phyloP scores from a whole-genome alignment of 2,113 vertebrate species.

The Tichodroma muraria region DNA sequence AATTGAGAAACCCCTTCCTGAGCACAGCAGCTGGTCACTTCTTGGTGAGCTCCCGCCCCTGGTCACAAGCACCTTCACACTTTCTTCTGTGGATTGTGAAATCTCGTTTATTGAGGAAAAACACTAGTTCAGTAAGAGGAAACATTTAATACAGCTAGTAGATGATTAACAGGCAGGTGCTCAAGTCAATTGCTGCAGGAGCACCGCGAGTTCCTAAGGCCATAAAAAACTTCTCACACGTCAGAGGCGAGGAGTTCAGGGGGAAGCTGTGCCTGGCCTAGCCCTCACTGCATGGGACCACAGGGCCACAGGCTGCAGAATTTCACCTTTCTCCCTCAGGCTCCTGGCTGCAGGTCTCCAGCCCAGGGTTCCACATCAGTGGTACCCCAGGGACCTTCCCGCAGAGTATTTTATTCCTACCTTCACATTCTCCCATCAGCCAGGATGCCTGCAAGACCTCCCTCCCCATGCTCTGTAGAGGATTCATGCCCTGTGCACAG shows the following conservation, averaged over 20 bases:
- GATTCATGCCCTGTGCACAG: neutral
- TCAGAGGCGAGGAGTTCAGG: rapidly evolving
- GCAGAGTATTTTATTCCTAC: neutral
- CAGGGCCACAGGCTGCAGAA: neutral
- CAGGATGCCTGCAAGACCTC: neutral
- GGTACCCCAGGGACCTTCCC: neutral
- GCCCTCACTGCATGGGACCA: neutral
- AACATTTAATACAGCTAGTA: neutral
- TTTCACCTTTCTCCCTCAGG: neutral
- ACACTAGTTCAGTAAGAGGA: neutral
- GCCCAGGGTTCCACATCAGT: neutral
- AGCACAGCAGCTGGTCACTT: neutral
- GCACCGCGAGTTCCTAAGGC: neutral
- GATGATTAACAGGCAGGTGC: slow-evolving; percentile 12
- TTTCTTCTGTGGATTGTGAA: neutral
- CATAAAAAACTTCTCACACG: neutral
- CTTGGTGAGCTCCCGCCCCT: neutral
- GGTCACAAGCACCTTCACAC: neutral
- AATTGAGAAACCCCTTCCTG: neutral
- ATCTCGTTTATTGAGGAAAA: neutral
- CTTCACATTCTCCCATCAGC: neutral
- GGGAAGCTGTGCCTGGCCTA: neutral
- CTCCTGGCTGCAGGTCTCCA: neutral
- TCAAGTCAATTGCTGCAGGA: neutral
- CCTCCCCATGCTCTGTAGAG: neutral